Evolutionary conservation across 2,113 vertebrate genomes (phyloP), one percentile per base, ranked within the genome.

Genomic region (Menura novaehollandiae): DNA sequence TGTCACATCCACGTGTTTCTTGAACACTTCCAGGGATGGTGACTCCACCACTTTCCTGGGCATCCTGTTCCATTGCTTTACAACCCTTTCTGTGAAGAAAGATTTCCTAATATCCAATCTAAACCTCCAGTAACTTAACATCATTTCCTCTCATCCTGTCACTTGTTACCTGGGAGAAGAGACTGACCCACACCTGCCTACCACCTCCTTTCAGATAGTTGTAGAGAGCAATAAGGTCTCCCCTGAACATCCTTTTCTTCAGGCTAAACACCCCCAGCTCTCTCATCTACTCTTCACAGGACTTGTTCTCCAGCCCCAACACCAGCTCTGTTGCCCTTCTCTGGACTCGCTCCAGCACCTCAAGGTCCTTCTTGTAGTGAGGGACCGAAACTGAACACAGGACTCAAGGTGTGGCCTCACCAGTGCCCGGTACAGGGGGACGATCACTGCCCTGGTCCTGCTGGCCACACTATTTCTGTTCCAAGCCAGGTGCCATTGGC

Each of bases 351-450:
- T 60, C 13, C 46, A 75, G n/a, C 46, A 9, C 39, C 46, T 60
- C 24, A 30, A 1, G 18, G 14, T 32, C n/a, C 53, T 46, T 47
- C 28, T 47, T 41, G 39, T 9, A 5, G 13, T 26, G 30, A 67
- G 32, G 13, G 20, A 1, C 15, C 39, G 20, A 47, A 53, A 10
- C 6, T 46, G 53, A 16, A 5, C 53, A 7, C 11, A 53, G 39
- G 9, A 55, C 47, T 41, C 0, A 0, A 47, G n/a, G 9, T n/a
- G 19, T 46, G 19, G 1, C 24, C 30, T 75, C 62, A 75, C 19
- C 53, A 30, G 2, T 26, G 24, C 16, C 3, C 3, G 30, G 4
- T 3, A 26, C 11, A 30, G 39, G 6, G 51, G 13, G 2, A 17
- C 33, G 60, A 1, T 60, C 53, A 2, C 28, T 67, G 52, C 1